These are phyloP conservation scores for Plectrocnemia conspersa DNA, from an alignment of 1,140 invertebrate genomes.

Conservation along the genomic window DNA sequence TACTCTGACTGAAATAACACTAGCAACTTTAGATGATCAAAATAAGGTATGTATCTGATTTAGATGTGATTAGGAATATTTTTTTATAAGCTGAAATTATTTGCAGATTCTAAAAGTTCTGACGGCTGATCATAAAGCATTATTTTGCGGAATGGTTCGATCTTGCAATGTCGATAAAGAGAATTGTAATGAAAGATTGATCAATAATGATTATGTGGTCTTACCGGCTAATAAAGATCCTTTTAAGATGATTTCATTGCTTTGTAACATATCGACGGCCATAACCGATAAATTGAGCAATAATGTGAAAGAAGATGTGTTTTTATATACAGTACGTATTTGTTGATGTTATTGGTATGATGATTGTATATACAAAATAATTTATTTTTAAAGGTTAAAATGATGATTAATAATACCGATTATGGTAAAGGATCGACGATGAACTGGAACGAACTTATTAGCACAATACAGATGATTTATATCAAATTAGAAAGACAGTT, in stretches of 20 bases:
- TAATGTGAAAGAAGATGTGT: constrained; percentile 35
- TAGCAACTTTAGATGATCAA: constrained; percentile 43
- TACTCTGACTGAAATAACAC: constrained; percentile 38
- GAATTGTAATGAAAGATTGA: constrained; percentile 36
- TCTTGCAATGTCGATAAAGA: constrained; percentile 31
- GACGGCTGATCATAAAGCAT: constrained; percentile 39
- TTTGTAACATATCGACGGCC: constrained; percentile 41
- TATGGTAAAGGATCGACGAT: constrained; percentile 30
- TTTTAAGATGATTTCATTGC: constrained; percentile 32
- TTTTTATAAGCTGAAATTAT: not conserved
- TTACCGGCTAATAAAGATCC: constrained; percentile 36
- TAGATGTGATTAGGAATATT: not conserved
- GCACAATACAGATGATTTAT: constrained; percentile 40
- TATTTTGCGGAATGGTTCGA: constrained; percentile 38
- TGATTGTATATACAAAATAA: not conserved
- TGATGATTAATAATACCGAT: constrained; percentile 4
- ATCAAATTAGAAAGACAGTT: constrained; percentile 35
- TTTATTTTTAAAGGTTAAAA: constrained; percentile 13
- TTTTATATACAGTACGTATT: constrained; percentile 43
- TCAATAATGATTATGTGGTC: constrained; percentile 21
- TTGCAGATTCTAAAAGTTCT: constrained; percentile 43
- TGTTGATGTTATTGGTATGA: not conserved
- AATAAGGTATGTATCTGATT: constrained; percentile 39
- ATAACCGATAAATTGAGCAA: constrained; percentile 41
- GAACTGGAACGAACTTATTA: constrained; percentile 45